These are phyloP conservation scores for Drosophila macrospina DNA, from an alignment of 2,888 invertebrate species.

Conservation along the genomic window DNA sequence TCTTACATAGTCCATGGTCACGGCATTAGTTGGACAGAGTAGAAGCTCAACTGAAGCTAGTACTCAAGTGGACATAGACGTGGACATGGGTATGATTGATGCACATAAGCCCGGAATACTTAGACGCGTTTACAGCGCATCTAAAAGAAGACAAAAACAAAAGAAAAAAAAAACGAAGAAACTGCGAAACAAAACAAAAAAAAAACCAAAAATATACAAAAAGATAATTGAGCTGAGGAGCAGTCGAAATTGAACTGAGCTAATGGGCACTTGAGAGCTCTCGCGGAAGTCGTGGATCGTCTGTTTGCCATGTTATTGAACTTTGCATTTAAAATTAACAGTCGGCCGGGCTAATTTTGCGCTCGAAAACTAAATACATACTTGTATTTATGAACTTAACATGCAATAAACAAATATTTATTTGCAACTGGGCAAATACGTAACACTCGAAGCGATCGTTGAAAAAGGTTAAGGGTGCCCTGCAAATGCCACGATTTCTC, in stretches of 20 bases:
- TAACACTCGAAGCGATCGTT: conserved; percentile 12
- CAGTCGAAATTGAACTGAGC: conserved; percentile 30
- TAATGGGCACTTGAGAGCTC: conserved; percentile 47
- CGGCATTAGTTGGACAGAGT: conserved; percentile 22
- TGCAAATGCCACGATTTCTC: conserved; percentile 30
- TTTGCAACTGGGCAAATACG: conserved; percentile 41
- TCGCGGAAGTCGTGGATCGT: conserved; percentile 41
- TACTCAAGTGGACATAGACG: conserved; percentile 25
- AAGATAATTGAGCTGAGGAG: conserved; percentile 39
- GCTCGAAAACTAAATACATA: conserved; percentile 33
- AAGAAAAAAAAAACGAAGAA: not conserved
- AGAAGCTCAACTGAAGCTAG: conserved; percentile 9
- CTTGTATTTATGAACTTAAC: conserved; percentile 20
- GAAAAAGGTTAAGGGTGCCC: conserved; percentile 16
- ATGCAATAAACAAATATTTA: conserved; percentile 50
- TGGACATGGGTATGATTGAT: conserved; percentile 41
- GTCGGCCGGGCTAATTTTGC: conserved; percentile 32
- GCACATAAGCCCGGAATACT: conserved; percentile 20
- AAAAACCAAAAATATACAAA: conserved; percentile 5
- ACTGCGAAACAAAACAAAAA: not conserved
- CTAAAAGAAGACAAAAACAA: conserved; percentile 1
- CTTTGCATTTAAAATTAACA: conserved; percentile 51
- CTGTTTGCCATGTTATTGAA: conserved; percentile 50
- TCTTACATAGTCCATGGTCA: conserved; percentile 60
- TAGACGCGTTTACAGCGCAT: conserved; percentile 14